Base-by-base conservation (phyloP, 2,113 vertebrate genomes). In the Numida meleagris region DNA sequence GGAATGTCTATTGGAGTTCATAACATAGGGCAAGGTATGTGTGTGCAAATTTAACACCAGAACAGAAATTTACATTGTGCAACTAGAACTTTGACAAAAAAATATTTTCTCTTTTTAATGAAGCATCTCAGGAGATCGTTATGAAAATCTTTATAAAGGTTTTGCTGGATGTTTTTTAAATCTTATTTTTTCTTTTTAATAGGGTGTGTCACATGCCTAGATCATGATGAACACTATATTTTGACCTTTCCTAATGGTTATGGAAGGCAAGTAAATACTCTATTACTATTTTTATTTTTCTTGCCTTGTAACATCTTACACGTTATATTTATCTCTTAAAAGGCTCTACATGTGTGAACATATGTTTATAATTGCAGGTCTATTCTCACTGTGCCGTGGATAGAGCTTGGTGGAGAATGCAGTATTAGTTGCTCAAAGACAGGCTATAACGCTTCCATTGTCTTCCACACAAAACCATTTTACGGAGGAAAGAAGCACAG, bases 1-100 rank as follows among this genome's bases (percentile, higher is more conserved):
- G 99, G 99, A 77, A 99, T 99, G 99, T 99, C 99, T 20, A 99
- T 99, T 51, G 99, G 99, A 6, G 99, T 99, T 53, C 99, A 99
- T 98, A 99, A 99, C 96, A 99, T 99, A 75, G 99, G 99, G 55
- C 99, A 99, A 98, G 99, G 99, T 99, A 98, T 1, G 95, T 90
- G 43, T 53, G 29, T 66, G 21, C 34, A 12, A 50, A 9, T 0
- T 45, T 6, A 48, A 10, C 48, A 46, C 2, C 1, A 45, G 66
- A 53, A 74, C 25, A 61, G 6, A 70, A 46, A 57, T 20, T 29
- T 46, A 27, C 42, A 7, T 83, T 62, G 29, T 80, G n/a, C 24
- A 70, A 29, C 6, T n/a, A 36, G 31, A 29, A 38, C 42, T 74
- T 45, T 75, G 70, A 3, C 10, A 29, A 45, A 36, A 36, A 78